Evolutionary conservation across 2,888 invertebrate genomes (phyloP).

Genomic region (Hermaeophaga mercurialis): DNA sequence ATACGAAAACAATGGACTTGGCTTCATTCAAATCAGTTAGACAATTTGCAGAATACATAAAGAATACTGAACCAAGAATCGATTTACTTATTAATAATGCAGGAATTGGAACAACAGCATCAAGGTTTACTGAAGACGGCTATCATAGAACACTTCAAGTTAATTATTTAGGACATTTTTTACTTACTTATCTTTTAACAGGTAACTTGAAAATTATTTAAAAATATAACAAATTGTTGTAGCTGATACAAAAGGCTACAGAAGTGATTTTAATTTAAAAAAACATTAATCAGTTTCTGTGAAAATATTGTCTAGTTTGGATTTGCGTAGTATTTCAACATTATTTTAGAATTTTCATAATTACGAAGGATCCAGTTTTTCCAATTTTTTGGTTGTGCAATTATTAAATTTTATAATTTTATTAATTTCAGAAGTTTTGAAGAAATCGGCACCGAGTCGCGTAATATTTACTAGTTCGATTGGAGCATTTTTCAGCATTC

Average conservation of each 20-base stretch:
- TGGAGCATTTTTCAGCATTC: constrained; percentile 33
- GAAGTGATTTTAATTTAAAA: no score
- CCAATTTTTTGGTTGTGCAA: no score
- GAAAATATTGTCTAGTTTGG: no score
- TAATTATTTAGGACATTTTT: constrained; percentile 74
- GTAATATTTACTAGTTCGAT: constrained; percentile 46
- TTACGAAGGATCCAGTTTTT: no score
- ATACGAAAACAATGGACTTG: constrained; percentile 59
- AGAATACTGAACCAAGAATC: constrained; percentile 60
- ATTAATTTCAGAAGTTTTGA: constrained; percentile 60
- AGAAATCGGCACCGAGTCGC: constrained; percentile 43
- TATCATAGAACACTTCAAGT: constrained; percentile 69
- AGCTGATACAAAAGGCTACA: no score
- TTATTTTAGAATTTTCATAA: no score
- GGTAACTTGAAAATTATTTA: constrained; percentile 46
- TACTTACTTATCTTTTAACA: constrained; percentile 69
- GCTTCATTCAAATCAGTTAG: constrained; percentile 62
- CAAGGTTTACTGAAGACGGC: constrained; percentile 64
- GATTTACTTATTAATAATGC: constrained; percentile 71
- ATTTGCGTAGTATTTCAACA: no score
- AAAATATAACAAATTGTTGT: no score
- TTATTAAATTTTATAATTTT: no score
- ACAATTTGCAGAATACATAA: constrained; percentile 65
- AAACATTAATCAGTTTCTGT: no score
- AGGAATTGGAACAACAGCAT: constrained; percentile 60